Base-by-base conservation (phyloP, 2,113 vertebrate genomes). In the Butorides virescens region DNA sequence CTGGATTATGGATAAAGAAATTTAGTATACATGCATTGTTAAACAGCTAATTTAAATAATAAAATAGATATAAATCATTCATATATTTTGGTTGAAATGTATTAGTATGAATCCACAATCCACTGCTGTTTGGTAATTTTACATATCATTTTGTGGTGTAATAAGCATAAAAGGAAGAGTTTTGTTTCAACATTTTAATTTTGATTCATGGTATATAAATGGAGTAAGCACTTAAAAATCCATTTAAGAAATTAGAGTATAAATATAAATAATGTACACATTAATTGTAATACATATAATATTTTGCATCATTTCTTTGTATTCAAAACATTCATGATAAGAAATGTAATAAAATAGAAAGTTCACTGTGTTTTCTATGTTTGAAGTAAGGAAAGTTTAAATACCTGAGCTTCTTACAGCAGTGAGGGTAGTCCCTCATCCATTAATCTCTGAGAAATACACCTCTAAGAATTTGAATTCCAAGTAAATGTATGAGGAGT, bases 171-270 rank as follows among this genome's bases (percentile, higher is more conserved):
- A 91, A 90, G 76, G 72, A 93, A 80, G 55, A 30, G 56, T n/a
- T 92, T 86, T 92, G 61, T 95, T 98, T 95, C 94, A 96, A 91
- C 74, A 72, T 67, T 90, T 95, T 97, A 95, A 93, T 97, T 98
- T 96, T 96, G 90, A 94, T 90, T 95, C 81, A 77, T 92, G 73
- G 26, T 92, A 53, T 72, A 46, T 97, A 97, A 97, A 95, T 72
- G 74, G 68, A 93, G 63, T 73, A 95, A 94, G 70, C 75, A 84
- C 44, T 97, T 97, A 94, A 96, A 97, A 96, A 83, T 87, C 86
- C 70, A 95, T 97, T 95, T 95, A 70, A 77, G 85, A 94, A 84
- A 72, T 82, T 49, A 63, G 46, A 78, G 4, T 73, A 49, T 56
- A 23, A 17, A 46, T 61, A 93, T 61, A 96, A 95, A 66, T 93